phyloP scores from a whole-genome alignment of 1,140 invertebrate genomes.

The Magallana angulata region DNA sequence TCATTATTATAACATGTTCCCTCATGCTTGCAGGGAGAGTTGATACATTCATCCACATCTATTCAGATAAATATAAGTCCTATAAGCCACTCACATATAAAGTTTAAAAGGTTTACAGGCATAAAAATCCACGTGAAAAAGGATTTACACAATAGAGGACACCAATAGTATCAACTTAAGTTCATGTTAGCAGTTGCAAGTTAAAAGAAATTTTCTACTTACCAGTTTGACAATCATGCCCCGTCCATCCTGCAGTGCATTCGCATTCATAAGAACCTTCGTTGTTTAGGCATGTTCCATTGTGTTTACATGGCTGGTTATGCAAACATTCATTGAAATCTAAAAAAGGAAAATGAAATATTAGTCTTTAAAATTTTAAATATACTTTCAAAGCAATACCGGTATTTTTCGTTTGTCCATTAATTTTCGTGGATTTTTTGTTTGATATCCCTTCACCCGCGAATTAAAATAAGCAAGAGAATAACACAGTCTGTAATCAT shows the following conservation, averaged over 20 bases:
- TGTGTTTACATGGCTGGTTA: constrained; percentile 29
- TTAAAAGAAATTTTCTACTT: not conserved
- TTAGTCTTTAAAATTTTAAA: not conserved
- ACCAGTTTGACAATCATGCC: constrained; percentile 49
- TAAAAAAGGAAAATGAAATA: not conserved
- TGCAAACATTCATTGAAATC: constrained; percentile 55
- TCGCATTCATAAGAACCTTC: constrained; percentile 35
- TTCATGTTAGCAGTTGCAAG: not conserved
- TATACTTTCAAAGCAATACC: too few relatives aligned
- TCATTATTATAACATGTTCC: constrained; percentile 47
- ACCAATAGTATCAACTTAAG: too few relatives aligned
- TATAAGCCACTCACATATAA: too few relatives aligned
- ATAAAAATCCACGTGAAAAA: too few relatives aligned
- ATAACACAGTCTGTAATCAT: too few relatives aligned
- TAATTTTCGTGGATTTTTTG: too few relatives aligned
- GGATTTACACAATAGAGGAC: too few relatives aligned
- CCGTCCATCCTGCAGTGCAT: constrained; percentile 50
- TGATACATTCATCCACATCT: constrained; percentile 57
- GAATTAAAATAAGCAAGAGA: too few relatives aligned
- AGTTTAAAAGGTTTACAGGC: too few relatives aligned
- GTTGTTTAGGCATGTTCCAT: constrained; percentile 42
- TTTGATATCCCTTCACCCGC: too few relatives aligned
- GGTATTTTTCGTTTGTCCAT: too few relatives aligned
- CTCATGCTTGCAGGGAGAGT: constrained; percentile 39
- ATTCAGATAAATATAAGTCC: not conserved